Evolutionary conservation across 2,888 invertebrate genomes (phyloP).

Genomic region (Sinotaia quadrata): DNA sequence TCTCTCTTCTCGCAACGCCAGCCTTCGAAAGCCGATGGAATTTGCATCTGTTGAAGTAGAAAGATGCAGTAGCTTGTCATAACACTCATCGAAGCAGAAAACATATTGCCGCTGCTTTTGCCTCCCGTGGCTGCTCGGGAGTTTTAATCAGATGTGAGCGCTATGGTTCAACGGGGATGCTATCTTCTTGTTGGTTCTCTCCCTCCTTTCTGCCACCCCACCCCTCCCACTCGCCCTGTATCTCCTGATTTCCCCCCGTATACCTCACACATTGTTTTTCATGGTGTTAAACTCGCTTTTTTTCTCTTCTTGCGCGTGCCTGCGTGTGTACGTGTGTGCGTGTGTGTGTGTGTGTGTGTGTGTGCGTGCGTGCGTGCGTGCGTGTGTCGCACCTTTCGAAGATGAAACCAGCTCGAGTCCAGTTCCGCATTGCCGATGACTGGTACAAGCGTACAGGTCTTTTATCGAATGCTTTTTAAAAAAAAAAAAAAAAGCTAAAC

Average conservation of each 20-base stretch:
- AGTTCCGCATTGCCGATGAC: no score
- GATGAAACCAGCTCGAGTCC: no score
- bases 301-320: not conserved
- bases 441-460: no score
- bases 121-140: conserved; percentile 2
- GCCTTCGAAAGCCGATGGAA: conserved; percentile 16
- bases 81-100: conserved; percentile 29
- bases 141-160: conserved; percentile 19
- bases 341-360: not conserved
- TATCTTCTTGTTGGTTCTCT: not conserved
- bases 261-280: conserved; percentile 7
- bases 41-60: conserved; percentile 26
- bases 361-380: not conserved
- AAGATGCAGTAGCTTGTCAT: conserved; percentile 23
- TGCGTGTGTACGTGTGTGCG: not conserved
- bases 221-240: not conserved
- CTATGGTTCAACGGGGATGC: conserved; percentile 23
- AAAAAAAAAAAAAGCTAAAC: no score
- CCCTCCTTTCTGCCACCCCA: not conserved
- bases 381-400: no score
- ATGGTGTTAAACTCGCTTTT: not conserved
- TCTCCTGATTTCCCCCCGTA: not conserved
- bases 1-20: not conserved
- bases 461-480: no score
- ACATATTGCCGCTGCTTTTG: conserved; percentile 25